These are phyloP conservation scores for Scaptomyza montana DNA, from an alignment of 1,140 invertebrate species.

Conservation along the genomic window DNA sequence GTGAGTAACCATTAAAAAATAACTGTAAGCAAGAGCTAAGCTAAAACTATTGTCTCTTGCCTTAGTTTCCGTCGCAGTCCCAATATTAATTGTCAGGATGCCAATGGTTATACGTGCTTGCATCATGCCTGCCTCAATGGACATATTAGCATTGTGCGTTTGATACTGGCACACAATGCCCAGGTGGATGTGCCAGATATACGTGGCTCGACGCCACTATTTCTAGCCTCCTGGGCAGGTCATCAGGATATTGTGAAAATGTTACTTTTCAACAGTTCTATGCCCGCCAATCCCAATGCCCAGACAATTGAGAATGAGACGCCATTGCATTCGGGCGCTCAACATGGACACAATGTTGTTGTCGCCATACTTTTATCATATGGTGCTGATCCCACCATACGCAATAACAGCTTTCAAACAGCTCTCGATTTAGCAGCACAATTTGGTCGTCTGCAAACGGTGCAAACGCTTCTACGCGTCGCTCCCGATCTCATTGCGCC, in stretches of 20 bases:
- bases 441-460: conserved; percentile 93
- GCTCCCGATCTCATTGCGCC: conserved; percentile 91
- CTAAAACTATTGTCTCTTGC: background rate
- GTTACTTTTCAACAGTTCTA: conserved; percentile 89
- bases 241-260: conserved; percentile 92
- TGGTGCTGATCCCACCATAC: conserved; percentile 94
- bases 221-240: conserved; percentile 95
- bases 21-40: background rate
- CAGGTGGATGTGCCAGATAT: conserved; percentile 93
- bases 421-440: conserved; percentile 97
- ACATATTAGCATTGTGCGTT: conserved; percentile 93
- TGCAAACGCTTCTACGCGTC: conserved; percentile 91
- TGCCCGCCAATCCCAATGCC: conserved; percentile 91
- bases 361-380: conserved; percentile 93
- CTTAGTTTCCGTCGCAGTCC: conserved; percentile 92
- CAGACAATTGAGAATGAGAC: conserved; percentile 97
- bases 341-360: conserved; percentile 96
- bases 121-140: conserved; percentile 97
- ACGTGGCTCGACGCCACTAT: conserved; percentile 93
- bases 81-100: conserved; percentile 96
- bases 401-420: conserved; percentile 95
- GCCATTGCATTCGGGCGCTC: conserved; percentile 95
- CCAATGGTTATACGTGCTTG: conserved; percentile 95
- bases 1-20: conserved; percentile 84
- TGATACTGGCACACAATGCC: conserved; percentile 93